Conservation (phyloP, 2,113 vertebrate genomes). For the Irena cyanogastra region DNA sequence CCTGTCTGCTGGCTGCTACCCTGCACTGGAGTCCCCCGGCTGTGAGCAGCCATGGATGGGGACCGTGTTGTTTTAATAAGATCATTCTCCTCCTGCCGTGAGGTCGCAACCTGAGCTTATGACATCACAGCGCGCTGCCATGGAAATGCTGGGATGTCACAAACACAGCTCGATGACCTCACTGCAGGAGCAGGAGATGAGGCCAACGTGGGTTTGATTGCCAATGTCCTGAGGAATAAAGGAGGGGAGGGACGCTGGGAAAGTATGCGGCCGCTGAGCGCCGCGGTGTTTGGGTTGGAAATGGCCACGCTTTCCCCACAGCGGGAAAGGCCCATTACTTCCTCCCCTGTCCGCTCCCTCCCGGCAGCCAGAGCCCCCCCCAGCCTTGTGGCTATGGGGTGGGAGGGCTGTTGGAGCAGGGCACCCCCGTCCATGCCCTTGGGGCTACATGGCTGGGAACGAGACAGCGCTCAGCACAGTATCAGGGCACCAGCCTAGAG, state of each 20-base stretch:
- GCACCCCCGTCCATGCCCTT: background rate
- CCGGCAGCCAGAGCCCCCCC: background rate
- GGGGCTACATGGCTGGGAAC: rapidly evolving
- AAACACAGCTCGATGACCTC: slow-evolving; percentile 66
- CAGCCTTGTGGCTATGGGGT: background rate
- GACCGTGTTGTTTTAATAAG: slow-evolving; percentile 59
- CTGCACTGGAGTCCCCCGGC: rapidly evolving
- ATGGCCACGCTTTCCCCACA: slow-evolving; percentile 17
- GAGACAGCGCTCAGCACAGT: background rate
- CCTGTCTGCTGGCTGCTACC: background rate
- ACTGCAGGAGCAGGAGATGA: slow-evolving; percentile 62
- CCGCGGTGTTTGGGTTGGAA: slow-evolving; percentile 66
- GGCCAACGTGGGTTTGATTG: slow-evolving; percentile 40
- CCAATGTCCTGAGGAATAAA: slow-evolving; percentile 39
- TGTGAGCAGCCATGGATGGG: background rate
- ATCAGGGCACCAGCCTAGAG: background rate
- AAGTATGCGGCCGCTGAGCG: slow-evolving; percentile 58
- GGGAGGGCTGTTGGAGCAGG: background rate
- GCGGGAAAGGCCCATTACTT: slow-evolving; percentile 30
- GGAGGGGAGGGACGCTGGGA: slow-evolving; percentile 54
- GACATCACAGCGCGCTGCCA: slow-evolving; percentile 59
- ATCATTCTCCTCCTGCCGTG: slow-evolving; percentile 47
- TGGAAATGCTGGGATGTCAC: slow-evolving; percentile 56
- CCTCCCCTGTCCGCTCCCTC: background rate
- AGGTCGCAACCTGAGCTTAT: slow-evolving; percentile 45